A percentile compares a stretch with the other conserved stretches of the same genome.
Conservation (phyloP, 2,888 invertebrate genomes). For the Trichacis sp. region DNA sequence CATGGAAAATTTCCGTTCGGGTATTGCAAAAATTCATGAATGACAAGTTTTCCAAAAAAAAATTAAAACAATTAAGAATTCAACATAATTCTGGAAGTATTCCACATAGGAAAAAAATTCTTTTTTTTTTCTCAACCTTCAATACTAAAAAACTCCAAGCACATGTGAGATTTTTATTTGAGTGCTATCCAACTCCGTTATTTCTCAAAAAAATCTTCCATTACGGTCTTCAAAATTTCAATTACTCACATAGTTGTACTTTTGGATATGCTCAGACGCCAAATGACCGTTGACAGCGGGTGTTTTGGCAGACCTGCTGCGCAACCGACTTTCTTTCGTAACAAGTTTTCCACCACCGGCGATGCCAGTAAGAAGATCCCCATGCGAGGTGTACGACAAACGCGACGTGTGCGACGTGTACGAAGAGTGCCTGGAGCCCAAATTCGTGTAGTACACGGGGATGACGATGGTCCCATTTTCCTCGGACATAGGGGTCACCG, state of each 20-base stretch:
- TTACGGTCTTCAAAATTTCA: neutral
- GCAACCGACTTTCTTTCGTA: constrained; percentile 89
- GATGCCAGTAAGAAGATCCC: constrained; percentile 85
- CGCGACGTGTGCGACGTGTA: constrained; percentile 95
- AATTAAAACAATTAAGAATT: too few relatives aligned
- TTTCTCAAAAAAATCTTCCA: too few relatives aligned
- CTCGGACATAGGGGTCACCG: constrained; percentile 97
- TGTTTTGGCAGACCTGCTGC: constrained; percentile 79
- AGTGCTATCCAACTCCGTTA: too few relatives aligned
- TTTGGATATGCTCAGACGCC: constrained; percentile 74
- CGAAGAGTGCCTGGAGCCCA: constrained; percentile 91
- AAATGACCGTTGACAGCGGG: constrained; percentile 71
- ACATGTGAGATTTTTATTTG: too few relatives aligned
- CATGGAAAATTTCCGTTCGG: too few relatives aligned
- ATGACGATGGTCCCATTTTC: constrained; percentile 96
- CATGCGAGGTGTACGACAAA: constrained; percentile 94
- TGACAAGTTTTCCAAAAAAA: too few relatives aligned
- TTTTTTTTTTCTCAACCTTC: too few relatives aligned
- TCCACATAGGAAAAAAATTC: too few relatives aligned
- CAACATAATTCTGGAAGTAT: too few relatives aligned
- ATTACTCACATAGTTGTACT: constrained; percentile 75
- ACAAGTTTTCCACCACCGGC: constrained; percentile 75
- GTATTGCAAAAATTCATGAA: too few relatives aligned
- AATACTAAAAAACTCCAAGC: too few relatives aligned
- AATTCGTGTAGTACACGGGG: constrained; percentile 87